Evolutionary conservation across 2,888 invertebrate species (phyloP), one percentile per base, ranked within the genome.

Genomic region (Alcis repandata): DNA sequence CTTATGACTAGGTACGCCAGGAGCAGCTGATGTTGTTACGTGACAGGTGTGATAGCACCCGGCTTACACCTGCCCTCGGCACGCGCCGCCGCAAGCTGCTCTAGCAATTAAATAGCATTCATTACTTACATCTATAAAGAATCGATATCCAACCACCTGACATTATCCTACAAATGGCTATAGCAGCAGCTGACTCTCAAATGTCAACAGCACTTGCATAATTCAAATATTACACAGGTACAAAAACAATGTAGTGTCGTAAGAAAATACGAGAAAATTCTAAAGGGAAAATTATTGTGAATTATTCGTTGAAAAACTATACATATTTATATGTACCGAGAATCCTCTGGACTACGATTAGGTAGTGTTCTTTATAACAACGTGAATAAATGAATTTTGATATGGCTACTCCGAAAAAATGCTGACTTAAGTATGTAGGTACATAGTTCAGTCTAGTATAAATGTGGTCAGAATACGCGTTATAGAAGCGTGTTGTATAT

Each of bases 1-100:
- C 54, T 68, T 67, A 68, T 59, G 59, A 67, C 83, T 82, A 81
- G 84, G 82, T 85, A 84, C 80, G 75, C 77, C 67, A 87, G 86
- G 82, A 84, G 91, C 92, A 92, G 92, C 91, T 91, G 91, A 91
- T 86, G 80, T 56, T 74, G 70, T 71, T 88, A 88, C 74, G 69
- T 74, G 91, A 90, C 94, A 93, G 94, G 94, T 94, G 92, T 85
- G 88, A 85, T 70, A 79, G 86, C 91, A 92, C 89, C 90, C 88
- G 92, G 90, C 89, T 68, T 78, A 76, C 90, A 91, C 90, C 90
- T 91, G 90, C 89, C 81, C 73, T 76, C 76, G 82, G 86, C 91
- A 88, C 89, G 91, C 85, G 87, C 86, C 88, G 86, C 84, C 86
- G 86, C 90, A 91, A 92, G 92, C 91, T 91, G 92, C 84, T 86